Evolutionary conservation across 2,888 invertebrate species (phyloP).

Genomic region (Oligia fasciuncula): DNA sequence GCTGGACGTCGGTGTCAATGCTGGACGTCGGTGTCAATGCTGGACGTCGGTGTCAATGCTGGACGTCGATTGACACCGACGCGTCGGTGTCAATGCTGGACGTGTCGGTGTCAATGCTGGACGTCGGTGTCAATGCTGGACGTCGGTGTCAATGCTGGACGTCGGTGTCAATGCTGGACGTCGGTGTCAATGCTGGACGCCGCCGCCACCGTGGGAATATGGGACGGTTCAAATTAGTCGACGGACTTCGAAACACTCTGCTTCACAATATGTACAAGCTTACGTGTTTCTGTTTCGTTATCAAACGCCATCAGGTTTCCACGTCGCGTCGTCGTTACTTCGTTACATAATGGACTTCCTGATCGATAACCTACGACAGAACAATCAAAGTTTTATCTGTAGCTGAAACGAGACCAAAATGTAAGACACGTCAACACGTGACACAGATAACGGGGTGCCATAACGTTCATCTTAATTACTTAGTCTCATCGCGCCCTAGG

Average conservation of each 20-base stretch:
- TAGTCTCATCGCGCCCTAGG: not conserved
- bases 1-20: constrained; percentile 77
- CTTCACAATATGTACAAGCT: constrained; percentile 40
- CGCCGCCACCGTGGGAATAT: constrained; percentile 82
- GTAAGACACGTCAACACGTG: constrained; percentile 36
- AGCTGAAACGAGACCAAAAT: constrained; percentile 45
- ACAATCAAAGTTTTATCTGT: constrained; percentile 44
- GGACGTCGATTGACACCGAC: too few species aligned
- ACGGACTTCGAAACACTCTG: constrained; percentile 70
- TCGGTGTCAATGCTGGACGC: constrained; percentile 74
- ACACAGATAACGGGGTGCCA: constrained; percentile 35
- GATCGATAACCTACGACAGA: constrained; percentile 56
- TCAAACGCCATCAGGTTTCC: constrained; percentile 31
- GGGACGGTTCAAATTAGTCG: constrained; percentile 80
- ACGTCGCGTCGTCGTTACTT: constrained; percentile 22
- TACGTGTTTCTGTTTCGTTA: constrained; percentile 41
- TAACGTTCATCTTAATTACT: constrained; percentile 24
- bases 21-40: constrained; percentile 75
- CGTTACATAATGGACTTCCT: constrained; percentile 55
- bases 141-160: constrained; percentile 71
- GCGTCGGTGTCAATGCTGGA: constrained; percentile 78
- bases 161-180: constrained; percentile 71
- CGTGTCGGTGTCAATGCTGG: constrained; percentile 77
- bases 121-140: constrained; percentile 71
- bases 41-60: constrained; percentile 75